These are phyloP conservation scores for Drosophila aldrichi DNA, from an alignment of 2,888 invertebrate genomes.

Conservation along the genomic window DNA sequence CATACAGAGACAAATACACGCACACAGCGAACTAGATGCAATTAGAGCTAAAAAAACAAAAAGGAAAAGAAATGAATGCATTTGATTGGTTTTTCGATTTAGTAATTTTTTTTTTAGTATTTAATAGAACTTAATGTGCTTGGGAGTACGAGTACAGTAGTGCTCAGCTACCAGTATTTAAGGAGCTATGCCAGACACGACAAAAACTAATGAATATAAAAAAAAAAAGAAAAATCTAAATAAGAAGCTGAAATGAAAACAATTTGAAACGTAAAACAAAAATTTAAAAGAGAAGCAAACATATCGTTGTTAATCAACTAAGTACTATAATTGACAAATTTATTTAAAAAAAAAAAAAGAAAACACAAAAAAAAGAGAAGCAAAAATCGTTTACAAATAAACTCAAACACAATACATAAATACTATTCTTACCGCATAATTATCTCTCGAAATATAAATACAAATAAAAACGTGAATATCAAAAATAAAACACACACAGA, in stretches of 20 bases:
- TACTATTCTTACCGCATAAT: slow-evolving; percentile 26
- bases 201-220: slow-evolving; percentile 22
- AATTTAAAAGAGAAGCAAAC: slow-evolving; percentile 59
- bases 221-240: not conserved
- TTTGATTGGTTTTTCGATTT: slow-evolving; percentile 58
- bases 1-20: slow-evolving; percentile 17
- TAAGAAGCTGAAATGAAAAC: not conserved
- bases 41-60: slow-evolving; percentile 59
- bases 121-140: slow-evolving; percentile 42
- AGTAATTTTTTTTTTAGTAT: slow-evolving; percentile 47
- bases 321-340: slow-evolving; percentile 37
- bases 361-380: slow-evolving; percentile 25
- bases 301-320: slow-evolving; percentile 67
- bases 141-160: slow-evolving; percentile 18
- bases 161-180: slow-evolving; percentile 43
- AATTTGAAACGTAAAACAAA: not conserved
- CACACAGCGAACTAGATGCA: slow-evolving; percentile 46
- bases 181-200: slow-evolving; percentile 35
- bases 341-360: slow-evolving; percentile 22
- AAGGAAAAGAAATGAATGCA: slow-evolving; percentile 20
- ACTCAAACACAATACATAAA: slow-evolving; percentile 22
- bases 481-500: slow-evolving; percentile 13
- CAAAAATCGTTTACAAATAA: slow-evolving; percentile 18
- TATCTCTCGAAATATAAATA: slow-evolving; percentile 14
- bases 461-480: slow-evolving; percentile 18